Base-by-base conservation (phyloP, 2,888 invertebrate genomes). In the Limnephilus marmoratus region DNA sequence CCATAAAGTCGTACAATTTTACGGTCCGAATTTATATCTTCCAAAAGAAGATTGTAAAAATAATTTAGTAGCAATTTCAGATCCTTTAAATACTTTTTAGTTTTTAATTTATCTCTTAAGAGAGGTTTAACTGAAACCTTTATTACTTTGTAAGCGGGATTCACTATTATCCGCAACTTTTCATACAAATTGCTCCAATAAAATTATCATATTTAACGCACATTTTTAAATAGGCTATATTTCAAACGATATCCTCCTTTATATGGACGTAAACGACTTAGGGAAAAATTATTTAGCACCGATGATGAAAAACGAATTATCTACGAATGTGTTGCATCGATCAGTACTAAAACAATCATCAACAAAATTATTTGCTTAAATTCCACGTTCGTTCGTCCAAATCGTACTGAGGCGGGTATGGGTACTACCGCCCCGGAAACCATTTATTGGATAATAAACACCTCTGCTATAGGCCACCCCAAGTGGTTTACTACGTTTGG, bases 211-310 rank as follows among this genome's bases (percentile, higher is more conserved):
- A 86, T 86, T 45, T 45, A 37, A 45, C 49, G 86, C 45, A 45
- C 29, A 45, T 86, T 86, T 86, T 45, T 41, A 86, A 86, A 41
- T 41, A 86, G 24, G 86, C 49, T 15, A 86, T 86, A 86, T 41
- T 45, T 86, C 86, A 45, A 37, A 45, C n/a, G 13, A 29, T 45
- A 86, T 29, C 86, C 68, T 68, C 68, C 12, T 86, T 86, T 86
- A 86, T 45, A 41, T 9, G n/a, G 86, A 86, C 86, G 11, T 12
- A 41, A 86, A 86, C 86, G 49, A 45, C 86, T 45, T 9, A 45
- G 11, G 86, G 86, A 86, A 45, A 24, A 83, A 83, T 37, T 83
- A 83, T 41, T 83, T 37, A 83, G 37, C 83, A 24, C 83, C 68
- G 68, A 68, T 68, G 37, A 83, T 83, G 83, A 83, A 37, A 37